Base-by-base conservation (phyloP, 2,888 invertebrate species). In the Leptopilina myrica region DNA sequence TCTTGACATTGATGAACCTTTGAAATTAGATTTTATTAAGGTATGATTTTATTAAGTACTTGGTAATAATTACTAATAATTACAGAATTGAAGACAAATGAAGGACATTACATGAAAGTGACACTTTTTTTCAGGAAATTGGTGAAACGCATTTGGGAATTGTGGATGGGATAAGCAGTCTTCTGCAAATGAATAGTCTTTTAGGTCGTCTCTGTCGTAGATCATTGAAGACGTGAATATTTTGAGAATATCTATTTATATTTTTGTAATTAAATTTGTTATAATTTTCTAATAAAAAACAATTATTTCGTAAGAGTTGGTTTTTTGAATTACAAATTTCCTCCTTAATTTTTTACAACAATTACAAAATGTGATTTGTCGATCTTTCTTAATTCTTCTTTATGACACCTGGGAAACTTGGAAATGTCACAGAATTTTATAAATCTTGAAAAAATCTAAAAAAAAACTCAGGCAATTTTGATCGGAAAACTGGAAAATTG, bases 111-210 rank as follows among this genome's bases (percentile, higher is more conserved):
- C 9, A 20, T 33, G 33, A 75, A 64, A 15, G 62, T 59, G 76
- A 79, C 62, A 43, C 12, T 49, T 78, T 91, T 78, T 91, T 92
- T 65, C 89, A 96, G 95, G 97, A 98, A 94, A 97, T 99, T 88
- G 99, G 98, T 12, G 92, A 95, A 64, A 96, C 97, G 2, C 98
- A 99, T 92, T 94, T 98, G 95, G 95, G 96, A 88, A 96, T 98
- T 79, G 96, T 97, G 0, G 97, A 98, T 92, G 99, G 99, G 33
- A 93, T 97, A 14, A 94, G 94, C 84, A 96, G 97, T 7, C 93
- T 98, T 84, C 93, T 99, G 84, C 99, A 99, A 93, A 94, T 99
- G 92, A 96, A 98, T 5, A 98, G 96, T 64, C 93, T 99, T 82
- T 92, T 99, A 82, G 97, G 98, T 1, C 94, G 96, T 84, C 93